A percentile compares a stretch with the other conserved stretches of the same genome.
phyloP scores from a whole-genome alignment of 2,113 vertebrate species.

The Anser brachyrhynchus region DNA sequence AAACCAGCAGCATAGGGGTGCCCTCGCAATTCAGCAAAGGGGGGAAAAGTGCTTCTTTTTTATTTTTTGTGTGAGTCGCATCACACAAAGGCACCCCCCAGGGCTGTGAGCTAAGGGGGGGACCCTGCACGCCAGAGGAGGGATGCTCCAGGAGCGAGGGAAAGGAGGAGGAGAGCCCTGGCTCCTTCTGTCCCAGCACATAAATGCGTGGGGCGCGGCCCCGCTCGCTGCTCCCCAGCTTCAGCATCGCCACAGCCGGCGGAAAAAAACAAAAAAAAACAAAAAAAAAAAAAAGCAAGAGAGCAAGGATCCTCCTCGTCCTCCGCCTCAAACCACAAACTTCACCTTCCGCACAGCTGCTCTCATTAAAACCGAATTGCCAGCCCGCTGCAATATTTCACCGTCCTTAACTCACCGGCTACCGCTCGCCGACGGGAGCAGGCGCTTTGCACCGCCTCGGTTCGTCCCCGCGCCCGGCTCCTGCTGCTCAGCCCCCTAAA shows the following conservation, averaged over 20 bases:
- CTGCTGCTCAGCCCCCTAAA: background rate
- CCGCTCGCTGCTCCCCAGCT: accelerated
- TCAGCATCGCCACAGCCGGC: accelerated
- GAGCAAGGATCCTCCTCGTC: background rate
- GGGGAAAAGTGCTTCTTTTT: accelerated
- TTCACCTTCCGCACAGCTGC: slow-evolving; percentile 46
- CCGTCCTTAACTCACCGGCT: slow-evolving; percentile 2
- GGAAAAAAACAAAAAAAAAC: background rate
- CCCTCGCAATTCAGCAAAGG: background rate
- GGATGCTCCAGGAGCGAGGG: background rate
- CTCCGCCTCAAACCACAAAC: background rate
- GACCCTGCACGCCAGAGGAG: accelerated
- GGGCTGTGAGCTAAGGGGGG: accelerated
- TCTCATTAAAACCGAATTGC: slow-evolving; percentile 47
- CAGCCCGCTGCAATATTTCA: slow-evolving; percentile 7
- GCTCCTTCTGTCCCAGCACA: background rate
- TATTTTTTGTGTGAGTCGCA: accelerated
- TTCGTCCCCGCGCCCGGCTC: background rate
- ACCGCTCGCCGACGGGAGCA: background rate
- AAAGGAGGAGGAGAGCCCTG: background rate
- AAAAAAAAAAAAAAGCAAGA: background rate
- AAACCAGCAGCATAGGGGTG: background rate
- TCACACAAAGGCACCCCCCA: background rate
- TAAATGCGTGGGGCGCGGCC: accelerated
- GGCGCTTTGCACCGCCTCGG: background rate